Base-by-base conservation (phyloP, 2,888 invertebrate species). In the Euphydryas editha region DNA sequence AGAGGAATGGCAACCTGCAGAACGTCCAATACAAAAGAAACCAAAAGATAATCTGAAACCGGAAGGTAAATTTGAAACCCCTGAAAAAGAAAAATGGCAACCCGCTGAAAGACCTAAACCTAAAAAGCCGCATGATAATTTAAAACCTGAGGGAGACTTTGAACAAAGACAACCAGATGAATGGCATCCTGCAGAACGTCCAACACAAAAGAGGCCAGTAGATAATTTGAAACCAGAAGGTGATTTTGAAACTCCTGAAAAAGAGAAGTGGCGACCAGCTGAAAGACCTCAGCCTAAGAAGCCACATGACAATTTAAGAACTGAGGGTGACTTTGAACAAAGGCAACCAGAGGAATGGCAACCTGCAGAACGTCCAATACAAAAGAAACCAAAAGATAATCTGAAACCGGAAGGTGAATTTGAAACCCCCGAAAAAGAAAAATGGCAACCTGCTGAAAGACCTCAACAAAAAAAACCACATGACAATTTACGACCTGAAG, bases 321-420 rank as follows among this genome's bases (percentile, higher is more conserved):
- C 94, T 0, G 95, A 95, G 79, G 94, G 95, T 0, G 93, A 94
- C 11, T 94, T 95, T 76, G 93, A 93, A 57, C 75, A 78, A 56
- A 93, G 90, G 0, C 82, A 82, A 58, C 91, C 93, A 0, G 94
- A 95, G 75, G 93, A 78, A 62, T 92, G 82, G 79, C 75, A 77
- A 11, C 87, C 86, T 1, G 93, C 86, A 30, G 93, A 94, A 70
- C 70, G 83, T 44, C 89, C 71, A n/a, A 70, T 78, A 10, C 90
- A 81, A 18, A 90, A 81, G 2, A 91, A 83, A 69, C 93, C 90
- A 0, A 76, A 86, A 15, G 94, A 95, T 72, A 94, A 94, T 56
- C 68, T 84, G 0, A 74, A 51, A 42, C 83, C 83, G 0, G 84
- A 83, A 70, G 83, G 83, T 5, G 81, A 83, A 0, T 83, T 83